Conservation (phyloP, 2,888 invertebrate species). For the Eupithecia pulchellata region DNA sequence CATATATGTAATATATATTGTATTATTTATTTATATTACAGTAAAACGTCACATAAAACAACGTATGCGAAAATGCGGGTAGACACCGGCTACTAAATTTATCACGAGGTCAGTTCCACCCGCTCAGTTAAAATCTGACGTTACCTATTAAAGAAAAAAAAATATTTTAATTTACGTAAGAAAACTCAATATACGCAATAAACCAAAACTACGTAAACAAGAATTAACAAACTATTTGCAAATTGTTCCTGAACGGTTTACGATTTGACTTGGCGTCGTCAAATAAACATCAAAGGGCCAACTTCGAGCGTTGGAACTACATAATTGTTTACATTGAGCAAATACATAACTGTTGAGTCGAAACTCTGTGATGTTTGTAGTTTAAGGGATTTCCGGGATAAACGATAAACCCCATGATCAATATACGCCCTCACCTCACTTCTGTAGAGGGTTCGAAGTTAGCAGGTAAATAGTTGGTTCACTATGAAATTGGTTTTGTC, state of each 20-base stretch:
- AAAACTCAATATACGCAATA: too few relatives aligned
- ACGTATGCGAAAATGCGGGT: neutral
- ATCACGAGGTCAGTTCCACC: neutral
- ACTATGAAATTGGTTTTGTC: too few relatives aligned
- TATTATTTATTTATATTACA: too few relatives aligned
- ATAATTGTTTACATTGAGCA: neutral
- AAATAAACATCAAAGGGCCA: conserved; percentile 11
- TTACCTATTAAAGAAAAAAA: too few relatives aligned
- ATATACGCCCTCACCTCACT: too few relatives aligned
- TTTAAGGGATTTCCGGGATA: neutral
- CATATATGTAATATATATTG: too few relatives aligned
- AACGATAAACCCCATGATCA: neutral
- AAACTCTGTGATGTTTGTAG: neutral
- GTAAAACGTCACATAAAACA: too few relatives aligned
- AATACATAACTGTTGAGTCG: neutral
- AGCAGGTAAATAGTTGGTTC: too few relatives aligned
- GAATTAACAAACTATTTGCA: neutral
- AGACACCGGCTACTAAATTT: neutral
- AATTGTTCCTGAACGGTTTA: neutral
- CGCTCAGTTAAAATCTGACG: neutral
- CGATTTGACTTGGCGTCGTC: neutral
- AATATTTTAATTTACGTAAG: too few relatives aligned
- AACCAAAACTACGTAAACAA: too few relatives aligned
- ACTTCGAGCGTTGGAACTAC: neutral
- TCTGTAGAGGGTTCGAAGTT: too few relatives aligned